Evolutionary conservation across 2,888 invertebrate genomes (phyloP).

Genomic region (Pelosia muscerda): DNA sequence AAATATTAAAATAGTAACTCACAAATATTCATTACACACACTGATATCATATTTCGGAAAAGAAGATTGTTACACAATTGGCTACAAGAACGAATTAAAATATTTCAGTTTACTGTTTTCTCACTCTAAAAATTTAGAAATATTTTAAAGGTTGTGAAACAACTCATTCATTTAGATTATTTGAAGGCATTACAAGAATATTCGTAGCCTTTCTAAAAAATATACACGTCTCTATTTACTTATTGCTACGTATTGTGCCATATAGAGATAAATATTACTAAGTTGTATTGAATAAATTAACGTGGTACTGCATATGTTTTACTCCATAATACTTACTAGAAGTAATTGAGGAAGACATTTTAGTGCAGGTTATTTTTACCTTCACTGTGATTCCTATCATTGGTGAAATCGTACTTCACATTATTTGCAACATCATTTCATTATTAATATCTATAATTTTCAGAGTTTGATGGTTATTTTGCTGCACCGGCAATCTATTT

Average conservation of each 20-base stretch:
- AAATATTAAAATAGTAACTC: not conserved
- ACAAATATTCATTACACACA: not conserved
- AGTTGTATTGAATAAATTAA: not conserved
- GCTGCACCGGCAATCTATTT: not conserved
- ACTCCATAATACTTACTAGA: too few species aligned
- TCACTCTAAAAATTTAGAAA: constrained; percentile 5
- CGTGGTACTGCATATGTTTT: not conserved
- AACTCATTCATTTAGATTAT: not conserved
- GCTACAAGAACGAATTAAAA: not conserved
- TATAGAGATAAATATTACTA: not conserved
- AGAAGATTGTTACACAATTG: not conserved
- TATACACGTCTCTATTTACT: not conserved
- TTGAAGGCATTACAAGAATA: constrained; percentile 5
- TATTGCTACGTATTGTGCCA: constrained; percentile 2
- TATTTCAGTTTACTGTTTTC: not conserved
- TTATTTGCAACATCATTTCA: too few species aligned
- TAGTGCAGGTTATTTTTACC: too few species aligned
- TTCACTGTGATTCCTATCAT: too few species aligned
- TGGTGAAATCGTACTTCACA: too few species aligned
- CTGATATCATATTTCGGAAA: not conserved
- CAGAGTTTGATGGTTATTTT: not conserved
- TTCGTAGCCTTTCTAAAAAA: constrained; percentile 1
- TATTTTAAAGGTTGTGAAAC: constrained; percentile 3
- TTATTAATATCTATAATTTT: not conserved
- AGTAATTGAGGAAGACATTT: too few species aligned